Base-by-base conservation (phyloP, 2,797 vertebrate genomes). In the Chrysocyon brachyurus region DNA sequence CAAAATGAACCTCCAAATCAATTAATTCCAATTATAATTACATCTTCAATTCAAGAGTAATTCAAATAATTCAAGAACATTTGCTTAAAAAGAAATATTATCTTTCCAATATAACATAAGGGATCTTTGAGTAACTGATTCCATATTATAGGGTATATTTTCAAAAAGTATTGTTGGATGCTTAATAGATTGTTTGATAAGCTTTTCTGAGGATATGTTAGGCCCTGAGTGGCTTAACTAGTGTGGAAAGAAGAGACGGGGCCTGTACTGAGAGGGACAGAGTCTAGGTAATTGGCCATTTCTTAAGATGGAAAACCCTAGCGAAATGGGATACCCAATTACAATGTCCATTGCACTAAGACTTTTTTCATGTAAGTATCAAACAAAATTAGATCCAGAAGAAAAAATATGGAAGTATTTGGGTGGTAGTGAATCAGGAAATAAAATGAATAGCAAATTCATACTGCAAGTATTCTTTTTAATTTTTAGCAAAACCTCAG, bases 11-110 rank as follows among this genome's bases (percentile, higher is more conserved):
- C 17, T 77, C 40, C 16, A 93, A 46, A 64, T 89, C 31, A 52
- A 56, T 79, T 94, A 68, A 91, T 78, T 87, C 22, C 64, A 95
- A 64, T 81, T 70, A 57, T 90, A 79, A 84, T 70, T 88, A 40
- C 19, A 70, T 36, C 22, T 94, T 19, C 66, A 90, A 94, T 66
- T 88, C 6, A 59, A 87, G 57, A 94, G 12, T 66, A 21, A 87
- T 75, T 73, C 72, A 73, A 73, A 24, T 63, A 14, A 91, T 77
- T 56, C 52, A 22, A 56, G 75, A 31, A 66, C 11, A 4, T 95
- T 75, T 82, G 26, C 31, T 87, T 89, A 46, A 57, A 94, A 83
- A 68, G n/a, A 59, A 64, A 24, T 36, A 16, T 26, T 73, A 46
- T 73, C 72, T 46, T 73, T 73, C 40, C 24, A 73, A 28, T 46